Percentiles rank a stretch among this genome's conserved stretches.
Conservation (phyloP, 2,797 vertebrate species). For the Poeciliopsis infans region DNA sequence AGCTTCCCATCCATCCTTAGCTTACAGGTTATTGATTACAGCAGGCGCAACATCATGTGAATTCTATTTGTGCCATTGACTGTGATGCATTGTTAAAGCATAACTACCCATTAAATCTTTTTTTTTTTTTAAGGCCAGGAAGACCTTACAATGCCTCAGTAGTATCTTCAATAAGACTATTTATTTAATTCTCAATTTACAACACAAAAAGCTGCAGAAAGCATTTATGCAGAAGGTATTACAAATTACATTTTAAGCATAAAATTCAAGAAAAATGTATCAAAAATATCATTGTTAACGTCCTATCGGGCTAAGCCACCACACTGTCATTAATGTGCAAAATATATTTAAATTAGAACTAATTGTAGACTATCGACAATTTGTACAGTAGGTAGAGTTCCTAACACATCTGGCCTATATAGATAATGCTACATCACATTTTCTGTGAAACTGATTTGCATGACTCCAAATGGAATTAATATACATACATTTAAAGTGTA, state of each 20-base stretch:
- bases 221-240: not conserved
- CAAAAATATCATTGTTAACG: not conserved
- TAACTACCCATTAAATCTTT: conserved; percentile 50
- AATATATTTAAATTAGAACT: not conserved
- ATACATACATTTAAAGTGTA: not conserved
- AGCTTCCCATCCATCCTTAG: conserved; percentile 72
- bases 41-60: conserved; percentile 70
- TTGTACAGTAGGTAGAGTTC: not conserved
- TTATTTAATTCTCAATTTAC: conserved; percentile 9
- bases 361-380: not conserved
- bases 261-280: not conserved
- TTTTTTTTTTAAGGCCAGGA: conserved; percentile 4
- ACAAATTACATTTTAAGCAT: not conserved
- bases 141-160: not conserved
- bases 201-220: not conserved
- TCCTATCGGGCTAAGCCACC: not conserved
- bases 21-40: conserved; percentile 76
- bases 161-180: conserved; percentile 1
- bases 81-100: conserved; percentile 52
- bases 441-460: not conserved
- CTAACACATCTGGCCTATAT: not conserved
- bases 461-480: not conserved
- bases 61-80: conserved; percentile 62
- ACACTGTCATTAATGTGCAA: not conserved
- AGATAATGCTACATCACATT: not conserved